Evolutionary conservation across 2,888 invertebrate genomes (phyloP).

Genomic region (Ypsolopha sequella): DNA sequence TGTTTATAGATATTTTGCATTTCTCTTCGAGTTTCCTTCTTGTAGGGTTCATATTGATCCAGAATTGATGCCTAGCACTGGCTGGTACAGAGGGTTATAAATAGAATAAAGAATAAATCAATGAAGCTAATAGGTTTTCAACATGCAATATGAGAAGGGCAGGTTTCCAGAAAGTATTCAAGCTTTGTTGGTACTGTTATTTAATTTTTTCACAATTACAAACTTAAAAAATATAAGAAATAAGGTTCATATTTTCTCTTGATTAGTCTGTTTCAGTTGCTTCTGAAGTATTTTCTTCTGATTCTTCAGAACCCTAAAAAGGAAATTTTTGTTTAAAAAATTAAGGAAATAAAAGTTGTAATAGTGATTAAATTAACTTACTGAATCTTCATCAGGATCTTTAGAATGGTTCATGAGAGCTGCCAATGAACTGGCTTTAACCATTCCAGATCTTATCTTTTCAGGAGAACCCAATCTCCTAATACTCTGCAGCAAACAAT

Average conservation of each 20-base stretch:
- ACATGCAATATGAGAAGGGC: not conserved
- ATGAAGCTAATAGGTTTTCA: not conserved
- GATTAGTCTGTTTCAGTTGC: constrained; percentile 49
- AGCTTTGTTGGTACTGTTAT: too few species aligned
- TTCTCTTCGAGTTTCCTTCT: not conserved
- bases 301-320: constrained; percentile 43
- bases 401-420: constrained; percentile 49
- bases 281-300: constrained; percentile 43
- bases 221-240: too few species aligned
- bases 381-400: constrained; percentile 42
- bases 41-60: constrained; percentile 14
- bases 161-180: too few species aligned
- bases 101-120: constrained; percentile 2
- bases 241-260: too few species aligned
- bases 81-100: constrained; percentile 12
- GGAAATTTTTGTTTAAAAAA: constrained; percentile 4
- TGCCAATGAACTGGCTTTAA: constrained; percentile 44
- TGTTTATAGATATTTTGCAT: not conserved
- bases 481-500: not conserved
- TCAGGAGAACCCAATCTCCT: constrained; percentile 44
- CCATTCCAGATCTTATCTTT: constrained; percentile 21
- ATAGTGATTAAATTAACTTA: constrained; percentile 15
- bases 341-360: not conserved
- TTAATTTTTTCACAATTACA: too few species aligned
- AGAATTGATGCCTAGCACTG: constrained; percentile 11